Base-by-base conservation (phyloP, 2,113 vertebrate genomes). In the Clarias magur region DNA sequence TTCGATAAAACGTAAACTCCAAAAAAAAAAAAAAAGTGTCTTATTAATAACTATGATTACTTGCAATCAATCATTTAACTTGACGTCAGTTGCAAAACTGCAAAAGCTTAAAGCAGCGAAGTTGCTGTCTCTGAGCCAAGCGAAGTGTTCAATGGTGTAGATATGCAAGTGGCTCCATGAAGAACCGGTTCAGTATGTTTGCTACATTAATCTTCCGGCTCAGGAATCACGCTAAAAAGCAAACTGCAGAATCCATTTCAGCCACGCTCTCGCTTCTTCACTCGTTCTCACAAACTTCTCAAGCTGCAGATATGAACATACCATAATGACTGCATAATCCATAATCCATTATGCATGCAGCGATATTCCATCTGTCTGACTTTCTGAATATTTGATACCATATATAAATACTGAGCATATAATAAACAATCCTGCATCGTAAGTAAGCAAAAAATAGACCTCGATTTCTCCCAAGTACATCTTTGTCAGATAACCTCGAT, bases 381-480 rank as follows among this genome's bases (percentile, higher is more conserved):
- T 16, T 27, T 60, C 34, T 60, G 83, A 75, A 85, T 75, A 85
- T 75, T 75, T 48, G 48, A 76, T 76, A 62, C 3, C 0, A 3
- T 73, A 48, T 75, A 75, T 75, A 53, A 75, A 75, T 53, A 75
- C 0, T 76, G 23, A 76, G 59, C 30, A 65, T 30, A 54, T 27
- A 56, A 79, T 78, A 85, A 63, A 85, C 38, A 76, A 85, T 16
- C 19, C 8, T 54, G 73, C 3, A n/a, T 76, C n/a, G 53, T 54
- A 54, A 7, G 48, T 48, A 8, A 4, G 57, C 63, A 59, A 17
- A 63, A 34, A 63, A 27, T 62, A 27, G 19, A 75, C 56, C 38
- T 53, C 3, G 59, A 5, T 53, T 53, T 25, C 73, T 73, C 70
- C 19, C 70, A 25, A 56, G 48, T 0, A 56, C 25, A 27, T n/a